Evolutionary conservation across 37 sponge, comb jelly and placozoan species (phyloP), one percentile per base, ranked within the genome.

Genomic region (Oscarella lobularis): DNA sequence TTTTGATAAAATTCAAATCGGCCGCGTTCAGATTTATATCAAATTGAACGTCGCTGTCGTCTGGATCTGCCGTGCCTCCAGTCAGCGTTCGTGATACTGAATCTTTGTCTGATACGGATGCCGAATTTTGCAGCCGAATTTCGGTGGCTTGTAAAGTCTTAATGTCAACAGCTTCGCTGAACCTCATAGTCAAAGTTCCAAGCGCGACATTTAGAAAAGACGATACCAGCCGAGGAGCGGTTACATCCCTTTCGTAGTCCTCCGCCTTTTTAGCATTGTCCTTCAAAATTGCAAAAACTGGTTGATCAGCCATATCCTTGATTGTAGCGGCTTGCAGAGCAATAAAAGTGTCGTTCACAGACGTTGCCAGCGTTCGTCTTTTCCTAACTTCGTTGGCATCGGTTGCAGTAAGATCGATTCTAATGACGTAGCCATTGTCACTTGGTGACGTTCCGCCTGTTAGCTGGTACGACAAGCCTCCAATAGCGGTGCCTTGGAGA

Each of bases 141-240:
- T 77, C 66, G 29, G 78, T 66, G 33, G 85, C 74, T 70, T 77
- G 55, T 31, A 94, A 77, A 0, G 77, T 80, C 2, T 1, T 33
- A 5, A 83, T 39, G 71, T 89, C 76, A 31, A 94, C 82, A 27
- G 83, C 86, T 83, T 94, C 95, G 83, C 83, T 75, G 39, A 94
- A 94, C 39, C 75, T 81, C 1, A 94, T 76, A 14, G 83, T 89
- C 29, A 94, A 30, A 32, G 41, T 73, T n/a, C 95, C 95, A 31
- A 72, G 70, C 41, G 87, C 60, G 68, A 89, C 72, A 75, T 89
- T 90, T 38, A 94, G 66, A 5, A 72, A 69, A 39, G 38, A 80
- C n/a, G 35, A 36, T 0, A 32, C 0, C 32, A 92, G 72, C n/a
- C 1, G 14, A 27, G 90, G 87, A 1, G 60, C 36, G 4, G 74